Base-by-base conservation (phyloP, 2,888 invertebrate species). In the Venusia cambrica region DNA sequence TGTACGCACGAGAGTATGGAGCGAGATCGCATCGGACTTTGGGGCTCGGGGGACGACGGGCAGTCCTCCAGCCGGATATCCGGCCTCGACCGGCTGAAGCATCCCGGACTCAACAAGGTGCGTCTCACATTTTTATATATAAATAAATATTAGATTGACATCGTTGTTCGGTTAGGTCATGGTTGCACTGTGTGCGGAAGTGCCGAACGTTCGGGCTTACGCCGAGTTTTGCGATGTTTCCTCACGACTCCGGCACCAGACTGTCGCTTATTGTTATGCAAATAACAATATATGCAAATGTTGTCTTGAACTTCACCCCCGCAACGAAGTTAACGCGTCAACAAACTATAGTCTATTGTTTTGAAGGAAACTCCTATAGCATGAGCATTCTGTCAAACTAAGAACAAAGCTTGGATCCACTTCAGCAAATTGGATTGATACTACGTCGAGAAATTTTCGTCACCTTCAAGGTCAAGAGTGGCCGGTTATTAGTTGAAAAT, bases 51-150 rank as follows among this genome's bases (percentile, higher is more conserved):
- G 30, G 91, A 91, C 62, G 89, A 91, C 60, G 89, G 89, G 33
- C 70, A 83, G 48, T 75, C 87, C 46, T 73, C 87, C 51, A 88
- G 88, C 64, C 87, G 87, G 37, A 66, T 90, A 33, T 87, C 90
- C 33, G 93, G 93, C 35, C 84, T 93, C 47, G 93, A 93, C 73
- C 90, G 90, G 46, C 81, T 93, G 22, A 88, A 89, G 41, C 89
- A 92, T 64, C 92, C 93, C 1, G 89, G 90, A 36, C 84, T 92
- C 4, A 93, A 93, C 71, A 93, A 93, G 92, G 93, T 93, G 71
- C 54, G 64, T 45, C 5, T 4, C 3, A 2, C 5, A 17, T 4
- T 4, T 11, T 8, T 5, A 14, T 10, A n/a, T 14, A 9, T 14
- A n/a, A 5, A 19, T 10, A 6, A 2, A 5, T 7, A 33, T 44